These are phyloP conservation scores for Diarsia brunnea DNA, from an alignment of 2,888 invertebrate genomes.

Conservation along the genomic window DNA sequence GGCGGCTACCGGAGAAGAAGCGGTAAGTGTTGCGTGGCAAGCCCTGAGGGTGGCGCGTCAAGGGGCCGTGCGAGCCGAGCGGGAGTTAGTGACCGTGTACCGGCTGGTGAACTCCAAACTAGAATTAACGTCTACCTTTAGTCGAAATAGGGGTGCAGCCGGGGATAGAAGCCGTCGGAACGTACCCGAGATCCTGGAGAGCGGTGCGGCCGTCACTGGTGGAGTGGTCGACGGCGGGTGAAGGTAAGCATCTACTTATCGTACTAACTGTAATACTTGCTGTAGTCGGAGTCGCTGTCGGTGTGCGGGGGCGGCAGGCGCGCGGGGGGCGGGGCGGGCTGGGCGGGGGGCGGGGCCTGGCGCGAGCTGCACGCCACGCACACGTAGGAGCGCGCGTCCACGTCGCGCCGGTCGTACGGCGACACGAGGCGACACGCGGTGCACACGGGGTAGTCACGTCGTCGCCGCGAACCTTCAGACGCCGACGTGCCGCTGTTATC, in stretches of 20 bases:
- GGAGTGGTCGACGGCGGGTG: conserved; percentile 72
- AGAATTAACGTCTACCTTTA: conserved; percentile 46
- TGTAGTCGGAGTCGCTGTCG: conserved; percentile 89
- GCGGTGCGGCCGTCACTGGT: conserved; percentile 39
- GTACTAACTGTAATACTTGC: conserved; percentile 91
- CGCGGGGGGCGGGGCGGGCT: conserved; percentile 63
- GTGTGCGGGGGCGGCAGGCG: conserved; percentile 68
- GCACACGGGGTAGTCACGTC: conserved; percentile 76
- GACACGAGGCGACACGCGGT: conserved; percentile 76
- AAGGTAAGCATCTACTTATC: conserved; percentile 84
- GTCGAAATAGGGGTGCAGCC: conserved; percentile 58
- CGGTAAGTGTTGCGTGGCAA: conserved; percentile 62
- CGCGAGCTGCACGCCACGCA: conserved; percentile 73
- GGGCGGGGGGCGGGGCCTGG: conserved; percentile 60
- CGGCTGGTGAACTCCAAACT: conserved; percentile 59
- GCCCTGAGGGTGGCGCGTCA: conserved; percentile 47
- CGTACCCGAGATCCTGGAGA: conserved; percentile 59
- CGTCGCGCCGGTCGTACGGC: conserved; percentile 71
- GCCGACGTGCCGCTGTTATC: conserved; percentile 76
- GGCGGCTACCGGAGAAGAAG: conserved; percentile 58
- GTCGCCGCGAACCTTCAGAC: conserved; percentile 72
- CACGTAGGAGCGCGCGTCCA: conserved; percentile 69
- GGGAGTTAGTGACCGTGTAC: conserved; percentile 58
- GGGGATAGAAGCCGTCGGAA: conserved; percentile 62
- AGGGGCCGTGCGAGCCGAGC: conserved; percentile 58